Base-by-base conservation (phyloP, 1,140 invertebrate species). In the Papilio glaucus region DNA sequence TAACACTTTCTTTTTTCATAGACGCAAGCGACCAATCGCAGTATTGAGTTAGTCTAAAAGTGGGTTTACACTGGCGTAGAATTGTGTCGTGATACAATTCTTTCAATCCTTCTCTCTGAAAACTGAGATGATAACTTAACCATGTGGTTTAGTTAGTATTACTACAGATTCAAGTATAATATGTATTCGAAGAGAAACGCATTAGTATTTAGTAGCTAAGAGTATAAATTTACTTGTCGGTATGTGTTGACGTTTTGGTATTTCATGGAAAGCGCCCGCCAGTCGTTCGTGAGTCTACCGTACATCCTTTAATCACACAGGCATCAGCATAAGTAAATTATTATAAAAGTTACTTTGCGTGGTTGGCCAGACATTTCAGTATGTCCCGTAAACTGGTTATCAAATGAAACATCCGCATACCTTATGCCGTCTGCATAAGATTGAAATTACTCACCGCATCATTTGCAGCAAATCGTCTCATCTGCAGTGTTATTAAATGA, bases 401-500 rank as follows among this genome's bases (percentile, higher is more conserved):
- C 10, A 57, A 24, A 26, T 13, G 10, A 41, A 41, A 13, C 3
- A 10, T 24, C 9, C 24, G 18, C 21, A 12, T 24, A 24, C 49
- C 49, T 24, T 57, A 57, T 26, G 10, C 4, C 3, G 24, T 0
- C 21, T 10, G 3, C 49, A 57, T 57, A 57, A 57, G 21, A 21
- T 24, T 57, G 18, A 57, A 18, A 49, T 49, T 57, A 24, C 12
- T 18, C 49, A 26, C 10, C 21, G 37, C 18, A 10, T 65, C 45
- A 18, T 65, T 38, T 65, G 24, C 62, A 18, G 61, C 13, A 33
- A 13, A 57, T 57, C 33, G 15, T 21, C 37, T 65, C 33, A 39
- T 65, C 62, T 65, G 15, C 62, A 12, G 13, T 60, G 62, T 65
- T 63, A 63, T 38, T 65, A 65, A 65, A 65, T 65, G 29, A 41